Base-by-base conservation (phyloP, 2,888 invertebrate species). In the Macrosoma leucophasiata region DNA sequence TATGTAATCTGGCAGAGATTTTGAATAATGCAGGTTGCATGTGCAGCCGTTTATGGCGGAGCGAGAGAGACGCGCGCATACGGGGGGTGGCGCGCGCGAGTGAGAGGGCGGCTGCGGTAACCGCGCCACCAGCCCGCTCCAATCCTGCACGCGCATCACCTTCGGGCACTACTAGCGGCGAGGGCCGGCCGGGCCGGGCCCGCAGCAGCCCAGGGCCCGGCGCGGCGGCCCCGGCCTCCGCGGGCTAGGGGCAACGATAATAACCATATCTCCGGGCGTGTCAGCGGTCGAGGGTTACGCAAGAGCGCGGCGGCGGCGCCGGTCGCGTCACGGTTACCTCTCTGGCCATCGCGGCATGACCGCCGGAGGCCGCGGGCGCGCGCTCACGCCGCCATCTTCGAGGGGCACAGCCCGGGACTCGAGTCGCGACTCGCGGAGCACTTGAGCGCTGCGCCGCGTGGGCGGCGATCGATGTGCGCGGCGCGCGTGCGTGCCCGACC, bases 301-400 rank as follows among this genome's bases (percentile, higher is more conserved):
- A 68, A 73, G 64, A 55, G 60, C 56, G 52, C 50, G 60, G 55
- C 52, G 58, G 56, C 55, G 68, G 59, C 68, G 69, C 70, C 69
- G 67, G 66, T 58, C 71, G 65, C 62, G 53, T 44, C 52, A 47
- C 52, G 65, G 69, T 78, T 87, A 89, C 88, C 88, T 88, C 89
- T 88, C 88, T 88, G 87, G 89, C 88, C 89, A 88, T 88, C 87
- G 88, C 88, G 88, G 88, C 89, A 88, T 88, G 84, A 85, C 78
- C 77, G 81, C 81, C 82, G 86, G 86, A 84, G 84, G 84, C 82
- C 82, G 86, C 85, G 85, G 76, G 73, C 77, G 79, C 82, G 76
- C 73, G 76, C 68, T 82, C 81, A 82, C 82, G 82, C 81, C 82
- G 82, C 82, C 82, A 81, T 79, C 71, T 66, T 72, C 69, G 68